These are phyloP conservation scores for Thamnaconus septentrionalis DNA, from an alignment of 2,113 vertebrate species.

Conservation along the genomic window DNA sequence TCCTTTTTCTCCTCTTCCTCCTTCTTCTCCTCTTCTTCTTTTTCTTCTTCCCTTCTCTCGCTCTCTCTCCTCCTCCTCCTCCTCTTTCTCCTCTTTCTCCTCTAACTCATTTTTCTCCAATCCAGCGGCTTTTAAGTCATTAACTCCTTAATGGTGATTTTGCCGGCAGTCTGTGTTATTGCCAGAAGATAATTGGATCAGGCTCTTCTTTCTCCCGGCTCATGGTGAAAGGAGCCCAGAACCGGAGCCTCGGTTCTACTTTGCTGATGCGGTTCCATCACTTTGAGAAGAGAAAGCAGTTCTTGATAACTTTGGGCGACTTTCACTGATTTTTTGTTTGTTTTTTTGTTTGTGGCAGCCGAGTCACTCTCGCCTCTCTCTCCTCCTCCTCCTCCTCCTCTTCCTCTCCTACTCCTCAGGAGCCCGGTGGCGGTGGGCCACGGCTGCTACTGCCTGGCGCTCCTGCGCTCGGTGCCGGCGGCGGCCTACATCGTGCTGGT, in stretches of 20 bases:
- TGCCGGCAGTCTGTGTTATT: constrained; percentile 36
- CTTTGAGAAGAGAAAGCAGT: constrained; percentile 4
- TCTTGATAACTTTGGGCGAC: constrained; percentile 15
- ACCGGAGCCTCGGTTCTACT: constrained; percentile 13
- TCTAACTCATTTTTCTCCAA: background rate
- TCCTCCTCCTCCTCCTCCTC: constrained; percentile 5
- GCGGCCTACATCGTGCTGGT: constrained; percentile 85
- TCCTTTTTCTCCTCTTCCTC: too few relatives aligned
- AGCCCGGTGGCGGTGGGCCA: constrained; percentile 79
- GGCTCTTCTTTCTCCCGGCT: constrained; percentile 31
- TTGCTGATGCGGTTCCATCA: constrained; percentile 5
- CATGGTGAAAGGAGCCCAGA: constrained; percentile 12
- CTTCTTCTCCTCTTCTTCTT: too few relatives aligned
- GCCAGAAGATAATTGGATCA: constrained; percentile 48
- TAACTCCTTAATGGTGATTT: constrained; percentile 39
- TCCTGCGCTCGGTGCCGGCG: constrained; percentile 83
- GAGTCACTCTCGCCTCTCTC: constrained; percentile 13
- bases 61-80: too few relatives aligned
- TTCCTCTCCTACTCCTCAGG: constrained; percentile 61
- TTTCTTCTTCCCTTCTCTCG: too few relatives aligned
- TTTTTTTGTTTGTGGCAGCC: background rate
- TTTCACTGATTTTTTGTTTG: background rate
- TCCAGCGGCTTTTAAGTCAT: constrained; percentile 45
- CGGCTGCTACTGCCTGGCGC: constrained; percentile 88
- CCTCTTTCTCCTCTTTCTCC: too few relatives aligned